phyloP scores from a whole-genome alignment of 2,888 invertebrate genomes.

The Chrysolina haemoptera region DNA sequence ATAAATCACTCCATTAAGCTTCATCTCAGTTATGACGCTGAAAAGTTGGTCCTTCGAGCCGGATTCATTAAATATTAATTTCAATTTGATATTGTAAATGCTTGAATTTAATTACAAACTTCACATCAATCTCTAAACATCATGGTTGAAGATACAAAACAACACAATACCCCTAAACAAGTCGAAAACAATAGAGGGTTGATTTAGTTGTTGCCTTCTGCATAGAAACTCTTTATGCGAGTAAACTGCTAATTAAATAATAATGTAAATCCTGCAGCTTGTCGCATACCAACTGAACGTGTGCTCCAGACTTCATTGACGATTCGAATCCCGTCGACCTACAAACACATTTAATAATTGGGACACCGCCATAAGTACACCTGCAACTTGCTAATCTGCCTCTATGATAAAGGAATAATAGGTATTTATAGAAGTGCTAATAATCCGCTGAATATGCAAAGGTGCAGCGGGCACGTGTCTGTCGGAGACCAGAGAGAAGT shows the following conservation, averaged over 20 bases:
- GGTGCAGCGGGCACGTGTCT: slow-evolving; percentile 23
- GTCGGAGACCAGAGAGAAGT: not conserved
- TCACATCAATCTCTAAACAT: too few relatives aligned
- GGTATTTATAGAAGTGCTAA: slow-evolving; percentile 29
- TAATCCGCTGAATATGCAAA: slow-evolving; percentile 20
- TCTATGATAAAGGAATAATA: slow-evolving; percentile 24
- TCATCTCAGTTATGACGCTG: too few relatives aligned
- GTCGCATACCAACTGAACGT: not conserved
- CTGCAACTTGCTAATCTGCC: slow-evolving; percentile 22
- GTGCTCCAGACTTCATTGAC: slow-evolving; percentile 8
- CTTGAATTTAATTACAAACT: too few relatives aligned
- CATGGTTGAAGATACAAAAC: too few relatives aligned
- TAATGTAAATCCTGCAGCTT: not conserved
- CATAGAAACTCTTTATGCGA: not conserved
- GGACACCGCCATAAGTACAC: slow-evolving; percentile 29
- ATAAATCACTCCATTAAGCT: too few relatives aligned
- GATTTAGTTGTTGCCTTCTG: too few relatives aligned
- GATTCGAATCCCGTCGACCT: slow-evolving; percentile 1
- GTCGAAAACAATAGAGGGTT: not conserved
- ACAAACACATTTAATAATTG: slow-evolving; percentile 11
- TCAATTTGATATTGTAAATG: too few relatives aligned
- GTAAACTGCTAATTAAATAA: not conserved
- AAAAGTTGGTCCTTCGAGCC: too few relatives aligned
- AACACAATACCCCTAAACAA: too few relatives aligned
- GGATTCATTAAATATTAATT: too few relatives aligned